These are phyloP conservation scores for Cetoscarus ocellatus DNA, from an alignment of 2,797 vertebrate genomes.

Conservation along the genomic window DNA sequence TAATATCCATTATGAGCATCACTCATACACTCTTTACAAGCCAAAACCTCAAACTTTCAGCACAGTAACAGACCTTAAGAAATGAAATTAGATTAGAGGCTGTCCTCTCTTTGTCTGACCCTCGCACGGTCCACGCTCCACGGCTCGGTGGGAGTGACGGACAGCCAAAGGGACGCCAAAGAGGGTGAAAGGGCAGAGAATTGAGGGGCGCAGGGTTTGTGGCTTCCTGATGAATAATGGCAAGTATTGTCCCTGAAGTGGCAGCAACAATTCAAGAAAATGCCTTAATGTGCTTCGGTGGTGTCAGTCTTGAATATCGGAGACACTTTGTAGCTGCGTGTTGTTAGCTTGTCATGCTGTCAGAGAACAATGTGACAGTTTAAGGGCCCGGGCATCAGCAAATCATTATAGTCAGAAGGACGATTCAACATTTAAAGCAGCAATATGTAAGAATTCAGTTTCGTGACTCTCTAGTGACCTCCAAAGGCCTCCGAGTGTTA, in stretches of 20 bases:
- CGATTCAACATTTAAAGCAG: too few species aligned
- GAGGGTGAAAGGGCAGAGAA: conserved; percentile 59
- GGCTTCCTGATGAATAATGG: conserved; percentile 62
- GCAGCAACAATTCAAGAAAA: conserved; percentile 46
- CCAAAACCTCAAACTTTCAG: conserved; percentile 56
- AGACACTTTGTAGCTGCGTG: conserved; percentile 35
- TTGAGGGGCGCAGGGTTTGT: conserved; percentile 54
- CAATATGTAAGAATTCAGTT: too few species aligned
- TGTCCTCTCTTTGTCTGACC: conserved; percentile 46
- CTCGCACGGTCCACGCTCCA: conserved; percentile 37
- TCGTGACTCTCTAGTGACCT: too few species aligned
- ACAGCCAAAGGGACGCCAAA: conserved; percentile 50
- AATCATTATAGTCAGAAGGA: conserved; percentile 46
- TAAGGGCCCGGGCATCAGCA: conserved; percentile 40
- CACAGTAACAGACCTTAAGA: conserved; percentile 41
- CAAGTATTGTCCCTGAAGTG: conserved; percentile 62
- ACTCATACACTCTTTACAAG: conserved; percentile 41
- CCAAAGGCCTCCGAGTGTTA: too few species aligned
- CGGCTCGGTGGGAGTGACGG: conserved; percentile 50
- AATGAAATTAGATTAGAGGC: conserved; percentile 54
- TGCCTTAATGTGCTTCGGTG: conserved; percentile 52
- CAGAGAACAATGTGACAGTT: conserved; percentile 58
- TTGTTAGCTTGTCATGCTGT: conserved; percentile 33
- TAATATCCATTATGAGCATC: conserved; percentile 57
- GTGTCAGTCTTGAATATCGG: conserved; percentile 60